Base-by-base conservation (phyloP, 2,113 vertebrate genomes). In the Peromyscus polionotus region DNA sequence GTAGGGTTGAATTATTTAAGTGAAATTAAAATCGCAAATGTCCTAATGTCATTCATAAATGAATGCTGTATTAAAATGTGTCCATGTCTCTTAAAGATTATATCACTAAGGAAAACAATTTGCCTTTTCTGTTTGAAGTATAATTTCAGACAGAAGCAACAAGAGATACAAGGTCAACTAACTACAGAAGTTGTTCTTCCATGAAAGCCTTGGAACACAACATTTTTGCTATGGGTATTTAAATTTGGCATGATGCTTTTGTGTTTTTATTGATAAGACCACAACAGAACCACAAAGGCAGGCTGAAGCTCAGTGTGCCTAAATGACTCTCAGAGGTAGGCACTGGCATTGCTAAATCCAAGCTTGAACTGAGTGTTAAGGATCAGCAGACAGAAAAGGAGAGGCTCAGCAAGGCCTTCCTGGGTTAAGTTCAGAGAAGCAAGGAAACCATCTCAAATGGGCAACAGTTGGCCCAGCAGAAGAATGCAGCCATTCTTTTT, bases 191-290 rank as follows among this genome's bases (percentile, higher is more conserved):
- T 33, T 33, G 67, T n/a, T 24, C 72, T 42, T 75, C 39, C 39
- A 86, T 81, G 65, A 77, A 96, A 95, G 75, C 16, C 80, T 95
- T 54, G 8, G 72, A 95, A 90, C 5, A 57, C 91, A 95, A 59
- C 24, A 63, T 61, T 26, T 86, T 94, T 90, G 9, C 79, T 80
- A 9, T 59, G 80, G 51, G 59, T 51, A 97, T 90, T 97, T 96
- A 84, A 88, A 93, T 84, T 31, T 48, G 59, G 12, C 6, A 5
- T 48, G 75, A 85, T 88, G 70, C 75, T 42, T 63, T 90, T 77
- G 42, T 51, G 28, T 88, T 94, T 92, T 94, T 94, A 59, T n/a
- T 81, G 33, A 12, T 59, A 59, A 81, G 79, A 24, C 19, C 33
- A 70, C 39, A 84, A 45, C 0, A 13, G 79, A 42, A 65, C 39